Evolutionary conservation across 2,797 vertebrate species (phyloP), one percentile per base, ranked within the genome.

Genomic region (Lacerta agilis): DNA sequence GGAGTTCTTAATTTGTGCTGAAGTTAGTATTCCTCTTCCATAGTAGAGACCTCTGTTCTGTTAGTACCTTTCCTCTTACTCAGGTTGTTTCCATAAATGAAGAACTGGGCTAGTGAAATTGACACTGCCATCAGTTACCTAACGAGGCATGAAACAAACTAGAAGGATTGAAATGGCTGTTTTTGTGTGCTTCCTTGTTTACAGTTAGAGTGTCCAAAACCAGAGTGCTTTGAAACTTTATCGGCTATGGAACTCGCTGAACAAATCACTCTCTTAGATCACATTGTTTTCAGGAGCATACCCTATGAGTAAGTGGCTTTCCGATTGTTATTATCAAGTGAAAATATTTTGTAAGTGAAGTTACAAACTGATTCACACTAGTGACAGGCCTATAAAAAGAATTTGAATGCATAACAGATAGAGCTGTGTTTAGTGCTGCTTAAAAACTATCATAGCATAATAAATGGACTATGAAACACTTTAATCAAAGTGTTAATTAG

Each of bases 181-280:
- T 49, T 71, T 55, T 69, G 8, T 76, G 38, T 77, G 45, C 33
- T 91, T 76, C 25, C 95, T 87, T 94, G 15, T 90, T 96, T 96
- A 36, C 94, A 99, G 98, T 96, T 97, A 27, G 98, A 99, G 87
- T 98, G 97, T 93, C 96, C 96, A 0, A 98, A 98, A 95, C 96
- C 97, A 0, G 98, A 99, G 94, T 98, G 97, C 94, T 98, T 99
- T 85, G 98, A 99, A 96, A 98, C 97, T 8, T 96, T 99, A 90
- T 98, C 99, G 0, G 98, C 98, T 86, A 99, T 99, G 98, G 98
- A 99, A 96, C 96, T 99, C 93, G 99, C 99, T 1, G 99, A 99
- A 92, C 99, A 99, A 96, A 98, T 99, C 96, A 99, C 98, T 29
- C 98, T 99, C 79, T 96, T 99, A 91, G 99, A 99, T 96, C 98